Conservation (phyloP, 2,888 invertebrate genomes). For the Tolmerus cingulatus region DNA sequence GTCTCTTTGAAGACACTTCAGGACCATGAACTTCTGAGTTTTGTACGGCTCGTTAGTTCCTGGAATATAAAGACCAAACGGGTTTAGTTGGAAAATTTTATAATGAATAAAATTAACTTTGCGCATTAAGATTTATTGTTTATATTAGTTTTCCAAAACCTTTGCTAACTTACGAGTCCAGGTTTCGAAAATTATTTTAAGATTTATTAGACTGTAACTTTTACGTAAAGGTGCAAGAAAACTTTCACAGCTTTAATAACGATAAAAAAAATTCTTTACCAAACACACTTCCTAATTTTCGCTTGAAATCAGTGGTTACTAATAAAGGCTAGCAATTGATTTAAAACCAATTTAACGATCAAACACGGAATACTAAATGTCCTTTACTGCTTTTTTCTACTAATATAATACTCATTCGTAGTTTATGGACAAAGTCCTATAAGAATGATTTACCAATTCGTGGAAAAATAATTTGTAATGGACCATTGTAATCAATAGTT, state of each 20-base stretch:
- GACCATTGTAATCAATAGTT: too few species aligned
- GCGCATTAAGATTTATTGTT: constrained; percentile 16
- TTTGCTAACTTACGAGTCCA: neutral
- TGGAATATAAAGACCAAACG: constrained; percentile 14
- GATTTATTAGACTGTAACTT: neutral
- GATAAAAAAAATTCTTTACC: neutral
- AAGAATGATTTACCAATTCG: too few species aligned
- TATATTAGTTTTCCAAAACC: neutral
- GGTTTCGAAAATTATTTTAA: neutral
- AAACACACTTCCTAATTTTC: neutral
- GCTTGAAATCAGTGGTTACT: too few species aligned
- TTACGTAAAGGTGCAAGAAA: neutral
- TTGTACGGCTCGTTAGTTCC: constrained; percentile 31
- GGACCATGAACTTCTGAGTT: constrained; percentile 20
- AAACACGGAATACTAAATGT: too few species aligned
- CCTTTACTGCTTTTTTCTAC: too few species aligned
- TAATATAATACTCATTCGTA: too few species aligned
- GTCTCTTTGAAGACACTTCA: constrained; percentile 20
- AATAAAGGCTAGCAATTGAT: too few species aligned
- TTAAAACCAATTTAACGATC: too few species aligned
- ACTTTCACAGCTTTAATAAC: neutral
- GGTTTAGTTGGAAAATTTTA: constrained; percentile 18
- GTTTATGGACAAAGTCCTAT: too few species aligned
- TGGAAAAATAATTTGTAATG: too few species aligned
- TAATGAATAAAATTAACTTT: constrained; percentile 34